These are phyloP conservation scores for Caradrina clavipalpis DNA, from an alignment of 2,888 invertebrate species.

Conservation along the genomic window DNA sequence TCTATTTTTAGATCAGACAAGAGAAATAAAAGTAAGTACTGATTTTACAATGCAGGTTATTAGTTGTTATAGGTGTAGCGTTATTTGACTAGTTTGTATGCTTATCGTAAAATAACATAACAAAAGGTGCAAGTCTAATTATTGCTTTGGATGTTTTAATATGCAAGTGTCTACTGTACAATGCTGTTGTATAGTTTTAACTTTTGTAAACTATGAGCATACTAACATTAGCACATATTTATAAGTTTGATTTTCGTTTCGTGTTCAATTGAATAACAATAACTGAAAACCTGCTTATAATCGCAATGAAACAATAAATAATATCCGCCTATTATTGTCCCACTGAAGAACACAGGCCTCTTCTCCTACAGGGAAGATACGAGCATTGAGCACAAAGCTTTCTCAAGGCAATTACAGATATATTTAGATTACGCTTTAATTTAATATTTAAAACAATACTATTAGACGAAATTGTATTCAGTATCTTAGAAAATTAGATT, in stretches of 20 bases:
- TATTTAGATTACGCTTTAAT: too few species aligned
- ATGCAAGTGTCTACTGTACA: conserved; percentile 17
- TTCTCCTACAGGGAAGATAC: too few species aligned
- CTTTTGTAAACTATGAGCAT: conserved; percentile 28
- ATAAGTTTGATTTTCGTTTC: conserved; percentile 16
- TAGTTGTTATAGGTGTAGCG: background rate
- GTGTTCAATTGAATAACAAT: conserved; percentile 8
- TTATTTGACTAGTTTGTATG: background rate
- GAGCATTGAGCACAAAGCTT: too few species aligned
- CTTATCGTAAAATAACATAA: conserved; percentile 23
- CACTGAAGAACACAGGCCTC: too few species aligned
- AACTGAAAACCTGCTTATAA: background rate
- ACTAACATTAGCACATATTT: conserved; percentile 10
- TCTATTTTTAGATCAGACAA: background rate
- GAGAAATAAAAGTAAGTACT: background rate
- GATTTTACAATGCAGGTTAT: background rate
- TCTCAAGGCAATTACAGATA: too few species aligned
- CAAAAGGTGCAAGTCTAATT: conserved; percentile 23
- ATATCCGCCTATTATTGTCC: too few species aligned
- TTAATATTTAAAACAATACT: too few species aligned
- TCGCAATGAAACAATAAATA: background rate
- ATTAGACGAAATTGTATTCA: background rate
- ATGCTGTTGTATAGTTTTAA: conserved; percentile 42
- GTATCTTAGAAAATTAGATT: background rate
- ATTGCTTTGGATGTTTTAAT: conserved; percentile 21